Evolutionary conservation across 2,113 vertebrate species (phyloP).

Genomic region (Phalacrocorax brasilianus): DNA sequence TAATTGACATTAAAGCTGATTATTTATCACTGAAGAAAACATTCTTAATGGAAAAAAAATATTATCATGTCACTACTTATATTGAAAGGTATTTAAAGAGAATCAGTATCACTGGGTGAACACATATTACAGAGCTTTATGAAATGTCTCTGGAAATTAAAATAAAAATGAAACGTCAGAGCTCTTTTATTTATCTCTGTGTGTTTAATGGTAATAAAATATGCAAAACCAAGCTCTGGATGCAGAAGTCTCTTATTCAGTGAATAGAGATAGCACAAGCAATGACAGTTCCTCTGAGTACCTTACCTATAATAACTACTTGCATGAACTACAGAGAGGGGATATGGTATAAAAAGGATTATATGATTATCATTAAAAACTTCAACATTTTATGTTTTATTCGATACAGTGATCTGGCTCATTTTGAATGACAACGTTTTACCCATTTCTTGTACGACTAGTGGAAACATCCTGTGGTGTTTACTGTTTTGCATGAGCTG

Average conservation of each 20-base stretch:
- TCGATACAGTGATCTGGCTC: not conserved
- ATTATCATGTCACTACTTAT: not conserved
- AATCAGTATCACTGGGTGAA: not conserved
- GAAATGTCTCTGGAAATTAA: conserved; percentile 3
- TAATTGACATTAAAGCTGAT: not conserved
- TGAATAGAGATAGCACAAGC: not conserved
- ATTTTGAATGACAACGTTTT: not conserved
- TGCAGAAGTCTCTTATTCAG: not conserved
- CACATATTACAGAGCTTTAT: not conserved
- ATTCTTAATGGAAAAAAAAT: conserved; percentile 11
- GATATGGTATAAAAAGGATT: not conserved
- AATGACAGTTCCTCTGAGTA: not conserved
- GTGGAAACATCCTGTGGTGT: not conserved
- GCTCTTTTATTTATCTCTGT: not conserved
- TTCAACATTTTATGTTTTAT: not conserved
- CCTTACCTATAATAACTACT: not conserved
- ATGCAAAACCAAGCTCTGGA: not conserved
- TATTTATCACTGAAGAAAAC: not conserved
- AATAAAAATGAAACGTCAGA: not conserved
- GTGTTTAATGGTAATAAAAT: not conserved
- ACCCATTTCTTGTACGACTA: not conserved
- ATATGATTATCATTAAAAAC: not conserved
- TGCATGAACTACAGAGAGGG: not conserved
- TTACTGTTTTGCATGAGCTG: not conserved
- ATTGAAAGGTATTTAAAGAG: not conserved